These are phyloP conservation scores for Stenchaetothrips biformis DNA, from an alignment of 2,888 invertebrate genomes.

Conservation along the genomic window DNA sequence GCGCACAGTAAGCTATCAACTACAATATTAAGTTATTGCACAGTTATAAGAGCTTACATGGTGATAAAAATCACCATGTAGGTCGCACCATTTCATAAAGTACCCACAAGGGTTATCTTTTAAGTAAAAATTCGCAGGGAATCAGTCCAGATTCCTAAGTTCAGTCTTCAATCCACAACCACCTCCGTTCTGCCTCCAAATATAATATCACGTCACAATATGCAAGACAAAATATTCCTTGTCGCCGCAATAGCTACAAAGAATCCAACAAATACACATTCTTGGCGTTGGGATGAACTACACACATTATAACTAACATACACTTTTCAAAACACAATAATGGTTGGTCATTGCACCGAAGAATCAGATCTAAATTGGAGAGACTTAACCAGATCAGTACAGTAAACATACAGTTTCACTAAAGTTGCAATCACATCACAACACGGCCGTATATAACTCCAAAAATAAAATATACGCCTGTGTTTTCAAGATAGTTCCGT, in stretches of 20 bases:
- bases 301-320: constrained; percentile 4
- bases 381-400: neutral
- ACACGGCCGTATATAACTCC: constrained; percentile 8
- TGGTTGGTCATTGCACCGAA: neutral
- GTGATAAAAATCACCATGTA: neutral
- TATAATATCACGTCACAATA: neutral
- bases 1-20: neutral
- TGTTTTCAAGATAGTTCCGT: constrained; percentile 1
- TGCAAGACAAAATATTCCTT: neutral
- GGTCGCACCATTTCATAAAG: neutral
- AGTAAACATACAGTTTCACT: neutral
- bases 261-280: neutral
- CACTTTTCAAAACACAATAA: constrained; percentile 17
- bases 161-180: constrained; percentile 19
- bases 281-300: constrained; percentile 15
- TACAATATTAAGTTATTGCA: constrained; percentile 20
- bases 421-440: neutral
- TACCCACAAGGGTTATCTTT: neutral
- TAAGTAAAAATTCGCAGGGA: constrained; percentile 17
- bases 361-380: neutral
- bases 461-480: constrained; percentile 16
- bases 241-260: neutral
- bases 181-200: neutral
- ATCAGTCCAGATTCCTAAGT: neutral
- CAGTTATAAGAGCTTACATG: neutral